Conservation (phyloP, 35 echinoderm and acorn worm genomes). For the Ophioderma brevispina region DNA sequence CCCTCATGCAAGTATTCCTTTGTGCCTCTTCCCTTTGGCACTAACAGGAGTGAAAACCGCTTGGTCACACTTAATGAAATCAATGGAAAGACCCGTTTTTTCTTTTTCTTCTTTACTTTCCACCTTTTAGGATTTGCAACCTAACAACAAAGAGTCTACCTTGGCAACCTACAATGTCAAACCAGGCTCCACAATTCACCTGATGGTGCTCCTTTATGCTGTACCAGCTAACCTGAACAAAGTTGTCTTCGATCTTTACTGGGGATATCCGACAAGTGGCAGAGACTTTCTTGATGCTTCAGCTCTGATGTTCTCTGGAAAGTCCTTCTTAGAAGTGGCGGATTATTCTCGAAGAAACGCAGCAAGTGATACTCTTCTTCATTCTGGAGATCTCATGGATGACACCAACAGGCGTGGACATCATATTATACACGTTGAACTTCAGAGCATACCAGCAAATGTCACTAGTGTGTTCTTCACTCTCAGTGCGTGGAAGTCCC, state of each 20-base stretch:
- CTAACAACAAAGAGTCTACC: background rate
- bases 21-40: too few species aligned
- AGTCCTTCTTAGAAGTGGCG: background rate
- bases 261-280: constrained; percentile 21
- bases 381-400: constrained; percentile 32
- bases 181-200: constrained; percentile 31
- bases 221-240: constrained; percentile 22
- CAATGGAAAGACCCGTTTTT: too few species aligned
- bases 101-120: too few species aligned
- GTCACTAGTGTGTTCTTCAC: constrained; percentile 38
- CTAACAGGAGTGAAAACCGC: too few species aligned
- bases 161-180: background rate
- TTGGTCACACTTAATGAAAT: too few species aligned
- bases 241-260: constrained; percentile 49
- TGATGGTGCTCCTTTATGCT: constrained; percentile 12
- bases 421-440: constrained; percentile 20
- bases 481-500: constrained; percentile 13
- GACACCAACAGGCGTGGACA: background rate
- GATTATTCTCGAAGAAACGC: background rate
- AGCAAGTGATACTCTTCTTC: background rate
- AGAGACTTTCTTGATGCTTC: constrained; percentile 23
- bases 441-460: constrained; percentile 5
- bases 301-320: background rate
- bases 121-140: background rate
- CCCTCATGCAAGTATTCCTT: too few species aligned